phyloP scores from a whole-genome alignment of 1,140 invertebrate species.

The Alviniconcha marisindica region DNA sequence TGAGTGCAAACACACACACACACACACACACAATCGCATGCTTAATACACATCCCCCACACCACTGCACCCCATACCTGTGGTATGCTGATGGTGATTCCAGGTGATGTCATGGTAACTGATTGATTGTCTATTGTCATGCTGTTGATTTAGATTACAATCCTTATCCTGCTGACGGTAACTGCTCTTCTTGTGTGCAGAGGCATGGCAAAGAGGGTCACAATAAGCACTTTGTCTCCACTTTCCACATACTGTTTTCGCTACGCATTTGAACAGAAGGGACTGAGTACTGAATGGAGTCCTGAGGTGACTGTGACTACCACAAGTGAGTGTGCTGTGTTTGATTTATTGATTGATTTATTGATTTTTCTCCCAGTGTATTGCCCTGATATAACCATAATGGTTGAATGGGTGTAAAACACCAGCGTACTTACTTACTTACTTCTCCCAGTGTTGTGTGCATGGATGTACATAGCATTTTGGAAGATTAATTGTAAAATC shows the following conservation, averaged over 20 bases:
- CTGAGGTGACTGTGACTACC: not conserved
- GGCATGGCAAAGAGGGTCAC: not conserved
- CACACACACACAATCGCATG: not conserved
- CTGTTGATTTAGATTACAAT: not conserved
- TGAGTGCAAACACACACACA: not conserved
- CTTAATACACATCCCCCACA: too few species aligned
- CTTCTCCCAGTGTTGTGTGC: too few species aligned
- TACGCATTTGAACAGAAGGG: not conserved
- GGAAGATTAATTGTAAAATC: too few species aligned
- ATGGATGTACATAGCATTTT: too few species aligned
- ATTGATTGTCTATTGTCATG: too few species aligned
- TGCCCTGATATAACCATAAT: too few species aligned
- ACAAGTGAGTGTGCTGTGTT: not conserved
- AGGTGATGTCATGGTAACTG: too few species aligned
- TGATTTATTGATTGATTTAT: not conserved
- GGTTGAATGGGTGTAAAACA: too few species aligned
- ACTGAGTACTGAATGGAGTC: not conserved
- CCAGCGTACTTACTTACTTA: too few species aligned
- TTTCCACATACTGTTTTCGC: not conserved
- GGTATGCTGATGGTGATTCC: too few species aligned
- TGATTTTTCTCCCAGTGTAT: not conserved
- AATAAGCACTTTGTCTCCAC: not conserved
- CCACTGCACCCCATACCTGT: too few species aligned
- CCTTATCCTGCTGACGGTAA: not conserved
- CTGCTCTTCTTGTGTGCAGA: not conserved